Conservation (phyloP, 2,113 vertebrate genomes). For the Seriola quinqueradiata region DNA sequence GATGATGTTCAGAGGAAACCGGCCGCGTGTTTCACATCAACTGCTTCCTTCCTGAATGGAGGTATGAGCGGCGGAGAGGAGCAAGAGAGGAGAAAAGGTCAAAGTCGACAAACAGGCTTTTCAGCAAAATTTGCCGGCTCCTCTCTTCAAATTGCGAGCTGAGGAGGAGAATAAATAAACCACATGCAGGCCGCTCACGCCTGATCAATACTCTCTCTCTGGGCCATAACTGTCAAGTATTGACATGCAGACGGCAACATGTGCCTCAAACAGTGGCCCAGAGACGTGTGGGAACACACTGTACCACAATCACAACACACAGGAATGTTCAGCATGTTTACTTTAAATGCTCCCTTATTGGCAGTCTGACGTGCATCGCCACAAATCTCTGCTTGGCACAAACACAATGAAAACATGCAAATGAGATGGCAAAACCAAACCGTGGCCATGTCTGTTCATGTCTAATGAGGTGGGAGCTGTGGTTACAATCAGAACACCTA, state of each 20-base stretch:
- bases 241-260: conserved; percentile 4
- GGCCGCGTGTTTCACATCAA: conserved; percentile 75
- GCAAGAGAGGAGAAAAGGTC: conserved; percentile 55
- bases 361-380: conserved; percentile 42
- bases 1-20: conserved; percentile 65
- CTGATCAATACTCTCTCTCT: conserved; percentile 66
- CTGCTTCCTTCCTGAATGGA: conserved; percentile 78
- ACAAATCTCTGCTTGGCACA: conserved; percentile 49
- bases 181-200: conserved; percentile 33
- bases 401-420: conserved; percentile 66
- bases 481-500: conserved; percentile 61
- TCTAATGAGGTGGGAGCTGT: conserved; percentile 57
- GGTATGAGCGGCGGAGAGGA: conserved; percentile 41
- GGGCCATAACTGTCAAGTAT: conserved; percentile 21
- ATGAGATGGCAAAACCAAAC: conserved; percentile 41
- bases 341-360: conserved; percentile 34
- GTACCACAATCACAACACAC: conserved; percentile 54
- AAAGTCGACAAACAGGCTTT: conserved; percentile 77
- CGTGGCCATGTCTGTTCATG: conserved; percentile 44
- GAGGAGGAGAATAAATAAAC: conserved; percentile 85
- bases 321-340: conserved; percentile 58
- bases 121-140: conserved; percentile 75
- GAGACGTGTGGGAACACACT: conserved; percentile 47
- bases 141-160: conserved; percentile 66
- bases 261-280: conserved; percentile 1